Base-by-base conservation (phyloP, 2,113 vertebrate species). In the Limanda limanda region DNA sequence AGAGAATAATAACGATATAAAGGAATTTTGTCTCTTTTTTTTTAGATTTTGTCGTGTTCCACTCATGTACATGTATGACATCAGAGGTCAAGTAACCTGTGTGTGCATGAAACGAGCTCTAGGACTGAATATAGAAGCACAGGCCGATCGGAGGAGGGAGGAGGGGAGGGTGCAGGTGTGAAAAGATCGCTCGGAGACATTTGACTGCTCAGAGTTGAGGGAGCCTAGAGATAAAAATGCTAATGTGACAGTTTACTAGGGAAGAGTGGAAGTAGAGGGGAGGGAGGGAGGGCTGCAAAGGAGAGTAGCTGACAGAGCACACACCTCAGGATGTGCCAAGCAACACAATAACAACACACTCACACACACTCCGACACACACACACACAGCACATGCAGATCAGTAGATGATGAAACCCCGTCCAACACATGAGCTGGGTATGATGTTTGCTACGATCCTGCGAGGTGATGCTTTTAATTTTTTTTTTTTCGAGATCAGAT, bases 161-260 rank as follows among this genome's bases (percentile, higher is more conserved):
- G 59, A 25, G 15, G 15, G 51, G 18, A n/a, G 2, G 17, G 14
- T 2, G 55, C 17, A 24, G 4, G 17, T 10, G n/a, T 24, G 4
- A 17, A 12, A 21, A 18, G 27, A 10, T 18, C 13, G 70, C 84
- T 83, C 72, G 68, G 75, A 89, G 82, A 88, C 84, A 81, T 89
- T 89, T 87, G 94, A 95, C 92, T 94, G 94, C 94, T 94, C 93
- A 86, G 88, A 95, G 88, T 91, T 93, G 75, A 80, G 93, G 94
- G 92, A 92, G 95, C 95, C 94, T 81, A 85, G 85, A 91, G 88
- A 87, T 87, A 72, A 91, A 94, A 92, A 95, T 87, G 85, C 85
- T 89, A 87, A 91, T 76, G 74, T 73, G 79, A 86, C 56, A 72
- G 84, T 79, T 87, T 85, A 86, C 86, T 70, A 84, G 37, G 67